These are phyloP conservation scores for Apodemia mormo DNA, from an alignment of 2,888 invertebrate species.

Conservation along the genomic window DNA sequence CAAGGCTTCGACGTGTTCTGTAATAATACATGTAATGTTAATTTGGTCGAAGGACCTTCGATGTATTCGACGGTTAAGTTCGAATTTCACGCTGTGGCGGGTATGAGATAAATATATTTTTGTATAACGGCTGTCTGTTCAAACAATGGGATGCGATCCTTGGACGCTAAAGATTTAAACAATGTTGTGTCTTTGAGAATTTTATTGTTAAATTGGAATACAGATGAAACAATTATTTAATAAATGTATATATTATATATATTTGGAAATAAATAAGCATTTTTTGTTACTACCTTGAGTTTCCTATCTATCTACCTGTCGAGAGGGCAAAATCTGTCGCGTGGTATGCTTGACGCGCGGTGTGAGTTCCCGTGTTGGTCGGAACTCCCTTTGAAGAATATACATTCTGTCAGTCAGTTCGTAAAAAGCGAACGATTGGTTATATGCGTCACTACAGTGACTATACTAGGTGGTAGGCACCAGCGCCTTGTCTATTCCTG, in stretches of 20 bases:
- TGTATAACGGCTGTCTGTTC: conserved; percentile 45
- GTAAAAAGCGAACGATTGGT: no score
- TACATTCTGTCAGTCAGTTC: no score
- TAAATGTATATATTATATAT: conserved; percentile 83
- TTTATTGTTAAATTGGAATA: conserved; percentile 83
- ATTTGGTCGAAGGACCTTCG: conserved; percentile 15
- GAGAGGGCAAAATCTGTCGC: no score
- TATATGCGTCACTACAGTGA: no score
- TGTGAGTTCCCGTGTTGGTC: no score
- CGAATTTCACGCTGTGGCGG: conserved; percentile 20
- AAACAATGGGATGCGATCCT: conserved; percentile 60
- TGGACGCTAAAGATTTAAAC: conserved; percentile 71
- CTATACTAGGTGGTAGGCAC: no score
- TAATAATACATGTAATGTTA: background rate
- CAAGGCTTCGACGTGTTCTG: conserved; percentile 8
- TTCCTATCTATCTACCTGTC: background rate
- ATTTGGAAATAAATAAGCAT: conserved; percentile 67
- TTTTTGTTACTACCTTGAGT: conserved; percentile 28
- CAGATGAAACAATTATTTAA: conserved; percentile 80
- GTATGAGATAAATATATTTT: conserved; percentile 49
- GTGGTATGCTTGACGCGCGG: no score
- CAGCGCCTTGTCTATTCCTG: no score
- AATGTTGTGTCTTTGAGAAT: conserved; percentile 82
- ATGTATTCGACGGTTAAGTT: conserved; percentile 19
- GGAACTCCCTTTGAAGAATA: no score